Base-by-base conservation (phyloP, 2,888 invertebrate genomes). In the Campoplex capitator region DNA sequence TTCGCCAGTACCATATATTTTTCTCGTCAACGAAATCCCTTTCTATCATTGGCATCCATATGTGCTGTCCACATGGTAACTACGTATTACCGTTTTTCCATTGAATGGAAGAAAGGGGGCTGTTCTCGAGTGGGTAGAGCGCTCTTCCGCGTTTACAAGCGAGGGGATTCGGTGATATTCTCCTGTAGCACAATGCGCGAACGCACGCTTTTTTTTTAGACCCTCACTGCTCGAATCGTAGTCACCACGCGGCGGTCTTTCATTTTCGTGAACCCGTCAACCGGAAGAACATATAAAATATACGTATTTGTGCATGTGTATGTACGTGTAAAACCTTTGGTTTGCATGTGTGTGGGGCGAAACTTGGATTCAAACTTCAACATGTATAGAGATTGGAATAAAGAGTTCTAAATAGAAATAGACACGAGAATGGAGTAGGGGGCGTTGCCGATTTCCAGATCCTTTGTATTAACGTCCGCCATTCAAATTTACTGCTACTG, bases 281-380 rank as follows among this genome's bases (percentile, higher is more conserved):
- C 87, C 82, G 87, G 87, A 87, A 87, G 77, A 78, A 74, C 74
- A 42, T 68, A 71, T 80, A 62, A 18, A 18, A 51, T 77, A 23
- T 77, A 35, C 58, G 9, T 32, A 45, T 75, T 18, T 45, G 58
- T 23, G 48, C 45, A 28, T 76, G 65, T n/a, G n/a, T 13, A 9
- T n/a, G n/a, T 13, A 9, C 13, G 7, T n/a, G 23, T 56, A 35
- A 67, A 62, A 38, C 73, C 70, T 67, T 71, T 45, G 16, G 38
- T 16, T 77, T 48, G 45, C 48, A 48, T 23, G 79, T 58, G 76
- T 56, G n/a, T 80, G 76, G 54, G 76, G 54, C 56, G 74, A 68
- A 80, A 42, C 67, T 73, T 77, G 84, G 86, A 84, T 84, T 86
- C 76, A 74, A 81, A 84, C 83, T 86, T 78, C 62, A 48, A 70